A percentile compares a stretch with the other conserved stretches of the same genome.
Conservation (phyloP, 2,888 invertebrate species). For the Drosophila lutescens region DNA sequence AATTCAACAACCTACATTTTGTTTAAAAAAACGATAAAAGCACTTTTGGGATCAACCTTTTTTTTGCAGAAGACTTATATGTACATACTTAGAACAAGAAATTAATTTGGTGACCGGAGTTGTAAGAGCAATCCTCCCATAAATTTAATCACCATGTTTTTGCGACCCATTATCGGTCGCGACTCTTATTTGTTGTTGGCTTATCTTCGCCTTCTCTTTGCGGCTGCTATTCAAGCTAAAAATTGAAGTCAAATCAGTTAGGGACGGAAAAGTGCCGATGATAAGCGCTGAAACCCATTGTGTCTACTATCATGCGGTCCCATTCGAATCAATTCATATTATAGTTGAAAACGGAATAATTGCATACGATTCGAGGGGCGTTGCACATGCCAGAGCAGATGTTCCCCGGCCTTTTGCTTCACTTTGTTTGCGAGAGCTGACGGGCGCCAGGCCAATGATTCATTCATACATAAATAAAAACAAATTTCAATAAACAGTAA, state of each 20-base stretch:
- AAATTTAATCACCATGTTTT: constrained; percentile 19
- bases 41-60: too few relatives aligned
- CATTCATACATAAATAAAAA: constrained; percentile 10
- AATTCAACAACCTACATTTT: too few relatives aligned
- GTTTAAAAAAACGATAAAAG: too few relatives aligned
- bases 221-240: constrained; percentile 9
- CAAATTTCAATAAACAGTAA: constrained; percentile 28
- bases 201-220: constrained; percentile 11
- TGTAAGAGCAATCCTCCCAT: constrained; percentile 1
- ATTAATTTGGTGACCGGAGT: not conserved
- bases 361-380: constrained; percentile 45
- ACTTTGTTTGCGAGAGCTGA: constrained; percentile 3
- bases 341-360: constrained; percentile 18
- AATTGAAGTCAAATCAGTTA: constrained; percentile 7
- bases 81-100: too few relatives aligned
- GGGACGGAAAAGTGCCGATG: constrained; percentile 2
- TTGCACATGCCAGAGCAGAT: constrained; percentile 33
- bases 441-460: constrained; percentile 23
- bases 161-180: constrained; percentile 12
- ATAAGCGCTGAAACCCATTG: constrained; percentile 18
- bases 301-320: constrained; percentile 8
- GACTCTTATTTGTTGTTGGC: constrained; percentile 12
- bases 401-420: constrained; percentile 11
- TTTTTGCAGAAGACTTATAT: too few relatives aligned
- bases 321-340: constrained; percentile 11